These are phyloP conservation scores for Phenganax stokvisi DNA, from an alignment of 92 coral and sea anemone species.

Conservation along the genomic window DNA sequence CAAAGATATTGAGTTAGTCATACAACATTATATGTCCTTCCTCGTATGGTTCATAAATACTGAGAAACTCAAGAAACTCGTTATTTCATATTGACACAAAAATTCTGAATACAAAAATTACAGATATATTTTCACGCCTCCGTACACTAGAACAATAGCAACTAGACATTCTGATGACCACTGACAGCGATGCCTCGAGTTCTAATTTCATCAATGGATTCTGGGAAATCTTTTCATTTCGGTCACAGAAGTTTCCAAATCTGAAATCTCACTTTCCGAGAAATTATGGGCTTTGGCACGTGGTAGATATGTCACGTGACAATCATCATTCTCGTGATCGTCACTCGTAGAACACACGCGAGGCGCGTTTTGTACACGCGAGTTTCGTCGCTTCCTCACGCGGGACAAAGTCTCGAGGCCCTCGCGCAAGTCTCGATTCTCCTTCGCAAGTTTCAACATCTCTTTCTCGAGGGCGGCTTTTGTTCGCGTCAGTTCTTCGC, in stretches of 20 bases:
- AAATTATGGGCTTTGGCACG: constrained; percentile 14
- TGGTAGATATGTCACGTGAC: not conserved
- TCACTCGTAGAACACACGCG: constrained; percentile 27
- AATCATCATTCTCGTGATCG: not conserved
- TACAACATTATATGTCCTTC: too few species aligned
- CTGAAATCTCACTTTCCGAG: constrained; percentile 31
- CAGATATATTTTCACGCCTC: too few species aligned
- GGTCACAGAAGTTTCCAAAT: constrained; percentile 13
- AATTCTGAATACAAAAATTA: too few species aligned
- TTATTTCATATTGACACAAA: too few species aligned
- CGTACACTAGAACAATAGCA: too few species aligned
- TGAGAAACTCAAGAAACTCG: too few species aligned
- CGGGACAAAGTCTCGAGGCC: constrained; percentile 37
- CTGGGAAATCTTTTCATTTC: not conserved
- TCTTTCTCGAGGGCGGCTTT: constrained; percentile 40
- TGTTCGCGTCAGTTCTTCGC: constrained; percentile 33
- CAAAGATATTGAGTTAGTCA: too few species aligned
- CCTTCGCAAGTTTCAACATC: constrained; percentile 29
- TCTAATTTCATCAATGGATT: not conserved
- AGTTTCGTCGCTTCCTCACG: constrained; percentile 32
- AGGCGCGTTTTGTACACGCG: constrained; percentile 15
- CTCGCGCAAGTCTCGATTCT: constrained; percentile 34
- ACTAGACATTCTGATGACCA: not conserved
- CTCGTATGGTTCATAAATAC: too few species aligned
- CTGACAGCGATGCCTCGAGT: not conserved